Evolutionary conservation across 2,113 vertebrate species (phyloP), one percentile per base, ranked within the genome.

Genomic region (Elephantulus edwardii): DNA sequence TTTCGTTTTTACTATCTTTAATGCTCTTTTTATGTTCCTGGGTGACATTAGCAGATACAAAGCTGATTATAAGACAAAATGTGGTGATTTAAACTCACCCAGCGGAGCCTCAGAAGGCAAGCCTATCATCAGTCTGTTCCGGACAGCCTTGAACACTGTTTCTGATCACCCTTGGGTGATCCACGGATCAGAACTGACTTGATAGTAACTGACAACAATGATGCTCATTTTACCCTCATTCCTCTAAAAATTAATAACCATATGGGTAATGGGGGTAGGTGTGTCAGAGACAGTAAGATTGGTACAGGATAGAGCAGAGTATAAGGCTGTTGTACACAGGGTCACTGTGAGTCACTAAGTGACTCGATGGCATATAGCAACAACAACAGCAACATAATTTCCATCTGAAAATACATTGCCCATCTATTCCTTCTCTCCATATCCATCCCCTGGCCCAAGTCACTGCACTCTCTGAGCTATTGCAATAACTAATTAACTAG

Each of bases 211-310:
- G 20, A 24, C 56, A 24, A 28, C 28, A 30, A 62, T 10, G 8
- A 48, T 35, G 33, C 12, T 74, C 44, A 16, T 46, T 92, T 83
- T 78, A 90, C 38, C 22, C 38, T 75, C 50, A 44, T n/a, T 16
- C 42, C n/a, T 16, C 70, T 81, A 44, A 91, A 79, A 88, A 24
- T 50, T n/a, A n/a, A n/a, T n/a, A n/a, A n/a, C n/a, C n/a, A n/a
- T n/a, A n/a, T n/a, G n/a, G n/a, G n/a, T n/a, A n/a, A n/a, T n/a
- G n/a, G n/a, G n/a, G n/a, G n/a, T n/a, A n/a, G n/a, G n/a, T n/a
- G n/a, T n/a, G n/a, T n/a, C n/a, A n/a, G n/a, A n/a, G n/a, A n/a
- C n/a, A n/a, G n/a, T n/a, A n/a, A n/a, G n/a, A n/a, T n/a, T n/a
- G n/a, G n/a, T n/a, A n/a, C n/a, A n/a, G n/a, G n/a, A n/a, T n/a